Base-by-base conservation (phyloP, 1,140 invertebrate species). In the Drosophila funebris region DNA sequence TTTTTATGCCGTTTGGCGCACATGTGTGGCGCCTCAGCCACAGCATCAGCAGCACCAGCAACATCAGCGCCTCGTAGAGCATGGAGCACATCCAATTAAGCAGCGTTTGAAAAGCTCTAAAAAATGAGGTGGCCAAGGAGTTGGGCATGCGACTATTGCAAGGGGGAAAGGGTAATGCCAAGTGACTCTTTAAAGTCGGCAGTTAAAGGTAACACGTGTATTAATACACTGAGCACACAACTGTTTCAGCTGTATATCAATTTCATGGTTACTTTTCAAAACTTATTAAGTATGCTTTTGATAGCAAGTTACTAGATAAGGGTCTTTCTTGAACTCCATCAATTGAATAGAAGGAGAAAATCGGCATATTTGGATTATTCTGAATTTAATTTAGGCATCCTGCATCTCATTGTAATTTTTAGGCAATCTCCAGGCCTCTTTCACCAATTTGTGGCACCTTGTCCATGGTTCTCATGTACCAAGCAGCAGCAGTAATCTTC, bases 1-100 rank as follows among this genome's bases (percentile, higher is more conserved):
- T 84, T 70, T 72, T 70, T 56, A 44, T 44, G 53, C 14, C 39
- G 61, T 50, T 37, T 81, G 53, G 58, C 58, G 52, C 78, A 56
- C 73, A 84, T 79, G 66, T 84, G 64, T 57, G 71, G 66, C 71
- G 64, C 70, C 70, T 27, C 46, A 44, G 16, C 44, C 41, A 43
- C 44, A 14, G 52, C 13, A n/a, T 29, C n/a, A 41, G n/a, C 37
- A 54, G 56, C 16, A 44, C n/a, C 27, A 13, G 16, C 14, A 36
- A 16, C 18, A 20, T 14, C 13, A 58, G 37, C 9, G 14, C 8
- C 52, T 61, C 14, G 50, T 27, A 33, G 61, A 61, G 56, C 50
- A 37, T 20, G 80, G 54, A 79, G 73, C 73, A 82, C 78, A 85
- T 85, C 82, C 82, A 85, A 85, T 87, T 85, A 85, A 85, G 82